Percentiles rank a stretch among this genome's conserved stretches.
Evolutionary conservation across 2,113 vertebrate genomes (phyloP).

Genomic region (Bettongia penicillata): DNA sequence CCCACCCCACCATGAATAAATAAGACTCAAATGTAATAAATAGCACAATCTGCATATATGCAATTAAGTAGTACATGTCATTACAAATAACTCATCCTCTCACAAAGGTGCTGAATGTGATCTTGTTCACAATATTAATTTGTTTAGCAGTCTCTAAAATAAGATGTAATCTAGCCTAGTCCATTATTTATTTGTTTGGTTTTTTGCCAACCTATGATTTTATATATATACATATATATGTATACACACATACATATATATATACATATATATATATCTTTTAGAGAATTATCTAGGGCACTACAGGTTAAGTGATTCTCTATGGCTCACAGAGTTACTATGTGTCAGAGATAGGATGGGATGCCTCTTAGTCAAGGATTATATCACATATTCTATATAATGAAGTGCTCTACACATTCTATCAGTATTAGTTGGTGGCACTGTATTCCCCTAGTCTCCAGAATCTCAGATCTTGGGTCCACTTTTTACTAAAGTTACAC

Average conservation of each 20-base stretch:
- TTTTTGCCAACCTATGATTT: not conserved
- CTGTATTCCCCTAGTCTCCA: not conserved
- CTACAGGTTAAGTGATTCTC: not conserved
- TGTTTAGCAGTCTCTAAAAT: not conserved
- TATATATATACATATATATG: too few species aligned
- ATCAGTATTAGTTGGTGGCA: not conserved
- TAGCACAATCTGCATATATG: not conserved
- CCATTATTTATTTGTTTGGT: too few species aligned
- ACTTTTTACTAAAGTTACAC: not conserved
- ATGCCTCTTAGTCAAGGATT: not conserved
- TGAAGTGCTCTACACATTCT: not conserved
- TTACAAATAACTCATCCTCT: constrained; percentile 24
- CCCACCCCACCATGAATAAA: constrained; percentile 2
- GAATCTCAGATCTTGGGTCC: too few species aligned
- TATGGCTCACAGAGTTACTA: not conserved
- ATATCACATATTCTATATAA: not conserved
- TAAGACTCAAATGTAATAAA: not conserved
- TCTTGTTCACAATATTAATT: constrained; percentile 27
- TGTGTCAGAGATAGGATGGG: not conserved
- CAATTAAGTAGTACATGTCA: not conserved
- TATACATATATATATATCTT: too few species aligned
- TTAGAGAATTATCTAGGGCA: not conserved
- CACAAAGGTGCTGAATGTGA: not conserved
- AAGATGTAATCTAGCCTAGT: not conserved
- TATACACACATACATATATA: too few species aligned